Evolutionary conservation across 2,888 invertebrate genomes (phyloP), one percentile per base, ranked within the genome.

Genomic region (Cheilosia urbana): DNA sequence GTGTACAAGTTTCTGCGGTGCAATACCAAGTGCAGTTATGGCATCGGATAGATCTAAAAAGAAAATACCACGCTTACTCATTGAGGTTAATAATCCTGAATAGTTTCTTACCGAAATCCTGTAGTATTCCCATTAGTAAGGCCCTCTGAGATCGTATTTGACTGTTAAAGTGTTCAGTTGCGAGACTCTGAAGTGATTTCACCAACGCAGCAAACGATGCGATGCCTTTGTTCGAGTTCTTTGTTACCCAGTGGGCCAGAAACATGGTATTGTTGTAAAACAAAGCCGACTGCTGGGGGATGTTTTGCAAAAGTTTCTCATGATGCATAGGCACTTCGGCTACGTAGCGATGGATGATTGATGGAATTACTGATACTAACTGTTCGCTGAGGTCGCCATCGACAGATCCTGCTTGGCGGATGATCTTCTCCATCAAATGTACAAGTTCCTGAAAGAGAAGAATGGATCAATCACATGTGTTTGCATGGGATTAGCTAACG

Each of bases 241-340:
- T 94, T 2, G 93, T 93, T 51, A 94, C 93, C 94, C 96, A 97
- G 92, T 97, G 96, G 0, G 96, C 95, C 13, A 98, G 93, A 90
- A 95, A 98, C 95, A 96, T 95, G 91, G 98, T 98, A 92, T 98
- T 98, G 93, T 98, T 98, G 93, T 98, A 95, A 90, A 96, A 96
- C 30, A 98, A 90, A 6, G 96, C 97, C n/a, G 92, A 90, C 93
- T 97, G 96, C 89, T 98, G 97, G 2, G 98, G 98, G 89, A 98
- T 96, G 1, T 95, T 96, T 89, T 96, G 95, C 76, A 98, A 93
- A 88, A 95, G 94, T 89, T 96, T 95, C 89, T 95, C 95, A 92
- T 98, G 98, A 89, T 96, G 94, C 87, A 95, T 95, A 0, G 97
- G 96, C 27, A 97, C 96, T 63, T 97, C 94, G 55, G 94, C 95